These are phyloP conservation scores for Micronycteris hirsuta DNA, from an alignment of 2,113 vertebrate species.

Conservation along the genomic window DNA sequence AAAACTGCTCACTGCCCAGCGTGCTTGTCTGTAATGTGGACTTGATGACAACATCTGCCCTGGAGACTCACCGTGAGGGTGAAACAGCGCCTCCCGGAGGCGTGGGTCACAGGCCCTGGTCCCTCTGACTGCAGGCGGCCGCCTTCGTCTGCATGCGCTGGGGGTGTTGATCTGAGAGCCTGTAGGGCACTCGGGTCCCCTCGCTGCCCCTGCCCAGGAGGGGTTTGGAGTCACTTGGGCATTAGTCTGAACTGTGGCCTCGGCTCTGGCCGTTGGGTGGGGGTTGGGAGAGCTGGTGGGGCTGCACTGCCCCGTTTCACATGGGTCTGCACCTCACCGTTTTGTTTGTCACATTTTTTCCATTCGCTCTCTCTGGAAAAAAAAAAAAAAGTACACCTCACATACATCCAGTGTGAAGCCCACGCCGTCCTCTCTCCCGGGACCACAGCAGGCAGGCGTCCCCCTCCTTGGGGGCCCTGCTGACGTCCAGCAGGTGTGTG, in stretches of 20 bases:
- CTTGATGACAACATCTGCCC: fast-evolving
- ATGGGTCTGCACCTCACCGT: fast-evolving
- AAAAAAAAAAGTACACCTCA: no score
- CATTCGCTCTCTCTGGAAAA: no score
- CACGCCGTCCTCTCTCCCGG: fast-evolving
- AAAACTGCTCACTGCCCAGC: neutral
- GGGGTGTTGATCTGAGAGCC: neutral
- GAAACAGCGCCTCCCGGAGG: fast-evolving
- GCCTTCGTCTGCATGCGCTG: fast-evolving
- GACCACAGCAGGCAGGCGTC: fast-evolving
- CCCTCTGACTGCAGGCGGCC: neutral
- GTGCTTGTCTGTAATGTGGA: neutral
- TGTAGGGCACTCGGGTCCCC: neutral
- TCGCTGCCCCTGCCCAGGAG: neutral
- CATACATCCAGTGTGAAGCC: fast-evolving
- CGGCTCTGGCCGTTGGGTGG: fast-evolving
- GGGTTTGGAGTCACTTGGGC: neutral
- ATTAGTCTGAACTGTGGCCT: no score
- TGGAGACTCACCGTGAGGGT: neutral
- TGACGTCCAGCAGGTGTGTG: fast-evolving
- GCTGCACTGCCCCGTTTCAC: fast-evolving
- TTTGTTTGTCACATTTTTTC: neutral
- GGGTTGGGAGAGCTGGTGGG: fast-evolving
- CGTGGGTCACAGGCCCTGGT: no score
- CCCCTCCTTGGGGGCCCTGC: fast-evolving